Evolutionary conservation across 1,140 invertebrate genomes (phyloP).

Genomic region (Drosophila pandora): DNA sequence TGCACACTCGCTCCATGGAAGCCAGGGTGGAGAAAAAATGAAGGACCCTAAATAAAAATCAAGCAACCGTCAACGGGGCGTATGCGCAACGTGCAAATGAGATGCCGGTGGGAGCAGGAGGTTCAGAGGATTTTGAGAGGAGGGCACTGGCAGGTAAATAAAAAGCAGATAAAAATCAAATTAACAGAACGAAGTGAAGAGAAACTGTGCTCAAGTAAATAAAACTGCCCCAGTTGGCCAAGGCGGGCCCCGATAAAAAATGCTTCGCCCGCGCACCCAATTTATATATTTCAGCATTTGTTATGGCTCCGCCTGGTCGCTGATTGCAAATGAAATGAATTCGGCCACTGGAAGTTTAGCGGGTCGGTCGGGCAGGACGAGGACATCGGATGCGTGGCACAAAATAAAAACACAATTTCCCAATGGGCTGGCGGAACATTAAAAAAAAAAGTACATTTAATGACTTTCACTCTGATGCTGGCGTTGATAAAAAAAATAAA

Average conservation of each 20-base stretch:
- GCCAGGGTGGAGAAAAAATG: slow-evolving; percentile 27
- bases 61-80: slow-evolving; percentile 49
- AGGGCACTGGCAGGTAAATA: slow-evolving; percentile 60
- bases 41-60: slow-evolving; percentile 63
- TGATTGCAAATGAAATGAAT: slow-evolving; percentile 76
- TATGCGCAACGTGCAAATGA: slow-evolving; percentile 65
- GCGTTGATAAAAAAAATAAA: slow-evolving; percentile 35
- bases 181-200: slow-evolving; percentile 66
- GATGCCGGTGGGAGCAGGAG: slow-evolving; percentile 33
- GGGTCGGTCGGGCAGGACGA: slow-evolving; percentile 1
- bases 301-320: slow-evolving; percentile 39
- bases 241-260: slow-evolving; percentile 59
- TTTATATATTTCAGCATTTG: slow-evolving; percentile 72
- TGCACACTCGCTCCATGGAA: slow-evolving; percentile 3
- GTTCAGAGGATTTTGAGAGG: neutral
- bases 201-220: slow-evolving; percentile 70
- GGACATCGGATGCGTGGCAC: slow-evolving; percentile 30
- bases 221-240: slow-evolving; percentile 58
- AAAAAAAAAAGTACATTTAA: slow-evolving; percentile 74
- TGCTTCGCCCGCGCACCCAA: slow-evolving; percentile 52
- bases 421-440: slow-evolving; percentile 63
- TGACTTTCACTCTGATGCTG: slow-evolving; percentile 43
- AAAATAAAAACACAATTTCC: slow-evolving; percentile 57
- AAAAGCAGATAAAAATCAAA: slow-evolving; percentile 81
- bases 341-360: slow-evolving; percentile 48